A percentile compares a stretch with the other conserved stretches of the same genome.
Conservation (phyloP, 2,113 vertebrate species). For the Falco punctatus region DNA sequence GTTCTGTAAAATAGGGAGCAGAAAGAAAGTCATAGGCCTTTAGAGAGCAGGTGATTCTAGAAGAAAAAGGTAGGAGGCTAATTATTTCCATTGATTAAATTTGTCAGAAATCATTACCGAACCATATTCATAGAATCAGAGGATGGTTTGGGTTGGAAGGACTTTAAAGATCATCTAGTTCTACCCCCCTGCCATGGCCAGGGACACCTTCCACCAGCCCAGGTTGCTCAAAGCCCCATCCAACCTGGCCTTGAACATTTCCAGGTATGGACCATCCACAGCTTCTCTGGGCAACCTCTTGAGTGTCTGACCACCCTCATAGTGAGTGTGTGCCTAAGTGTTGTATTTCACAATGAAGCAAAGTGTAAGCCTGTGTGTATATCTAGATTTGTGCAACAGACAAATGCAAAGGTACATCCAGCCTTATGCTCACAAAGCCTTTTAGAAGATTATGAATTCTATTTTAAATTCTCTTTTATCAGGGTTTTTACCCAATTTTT, state of each 20-base stretch:
- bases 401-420: neutral
- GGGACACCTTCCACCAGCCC: neutral
- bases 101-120: neutral
- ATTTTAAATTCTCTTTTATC: neutral
- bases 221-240: neutral
- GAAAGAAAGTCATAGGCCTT: neutral
- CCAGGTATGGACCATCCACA: neutral
- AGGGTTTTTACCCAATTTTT: neutral
- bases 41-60: neutral
- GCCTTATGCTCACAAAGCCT: neutral
- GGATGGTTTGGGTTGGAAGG: neutral
- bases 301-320: neutral
- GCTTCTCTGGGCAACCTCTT: too few species aligned
- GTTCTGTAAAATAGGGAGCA: neutral
- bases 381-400: neutral
- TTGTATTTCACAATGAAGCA: neutral
- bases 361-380: neutral
- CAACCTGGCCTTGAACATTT: neutral
- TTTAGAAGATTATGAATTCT: neutral
- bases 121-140: neutral
- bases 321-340: neutral
- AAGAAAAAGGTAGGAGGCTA: neutral
- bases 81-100: neutral
- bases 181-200: neutral
- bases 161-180: neutral